Percentiles rank a stretch among this genome's conserved stretches.
These are phyloP conservation scores for Pituophis catenifer DNA, from an alignment of 2,113 vertebrate species.

Conservation along the genomic window DNA sequence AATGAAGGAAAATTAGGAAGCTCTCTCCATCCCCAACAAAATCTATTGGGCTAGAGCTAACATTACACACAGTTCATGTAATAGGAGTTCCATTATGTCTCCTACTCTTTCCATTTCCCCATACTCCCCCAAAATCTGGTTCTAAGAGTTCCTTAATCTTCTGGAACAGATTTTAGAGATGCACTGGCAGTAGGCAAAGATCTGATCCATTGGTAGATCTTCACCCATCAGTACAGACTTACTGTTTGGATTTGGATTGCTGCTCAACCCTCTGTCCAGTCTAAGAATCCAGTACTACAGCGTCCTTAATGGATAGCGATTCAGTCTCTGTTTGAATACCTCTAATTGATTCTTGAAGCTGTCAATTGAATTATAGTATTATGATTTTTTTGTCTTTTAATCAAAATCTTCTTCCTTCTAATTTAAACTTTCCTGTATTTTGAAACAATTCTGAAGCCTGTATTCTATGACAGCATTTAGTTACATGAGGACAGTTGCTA, in stretches of 20 bases:
- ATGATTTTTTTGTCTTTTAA: background rate
- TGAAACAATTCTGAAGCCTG: background rate
- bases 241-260: background rate
- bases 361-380: background rate
- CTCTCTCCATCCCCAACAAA: conserved; percentile 19
- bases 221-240: background rate
- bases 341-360: background rate
- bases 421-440: background rate
- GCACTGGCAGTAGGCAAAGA: background rate
- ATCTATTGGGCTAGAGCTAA: background rate
- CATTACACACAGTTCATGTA: background rate
- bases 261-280: background rate
- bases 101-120: background rate
- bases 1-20: conserved; percentile 35
- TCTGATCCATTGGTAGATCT: background rate
- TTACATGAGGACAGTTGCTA: background rate
- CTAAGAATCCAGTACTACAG: background rate
- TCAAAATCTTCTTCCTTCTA: background rate
- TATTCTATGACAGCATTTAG: background rate
- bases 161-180: background rate
- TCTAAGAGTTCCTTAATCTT: background rate
- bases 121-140: background rate
- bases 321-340: background rate
- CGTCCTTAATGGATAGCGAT: background rate
- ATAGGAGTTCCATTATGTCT: background rate